Conservation (phyloP, 2,797 vertebrate genomes). For the Falco peregrinus region DNA sequence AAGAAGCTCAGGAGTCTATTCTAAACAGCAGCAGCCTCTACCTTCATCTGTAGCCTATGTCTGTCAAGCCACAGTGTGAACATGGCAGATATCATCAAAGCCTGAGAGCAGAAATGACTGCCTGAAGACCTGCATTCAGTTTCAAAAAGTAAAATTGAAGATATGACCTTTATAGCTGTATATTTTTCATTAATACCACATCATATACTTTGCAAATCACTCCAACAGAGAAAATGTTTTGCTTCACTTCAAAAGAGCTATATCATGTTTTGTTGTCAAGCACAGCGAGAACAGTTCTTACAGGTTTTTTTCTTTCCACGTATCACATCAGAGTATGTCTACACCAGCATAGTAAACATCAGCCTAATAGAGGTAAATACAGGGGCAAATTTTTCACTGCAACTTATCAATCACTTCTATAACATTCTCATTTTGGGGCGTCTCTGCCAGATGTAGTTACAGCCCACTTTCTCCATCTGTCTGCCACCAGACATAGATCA, state of each 20-base stretch:
- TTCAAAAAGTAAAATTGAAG: background rate
- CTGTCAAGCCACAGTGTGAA: background rate
- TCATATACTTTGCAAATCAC: background rate
- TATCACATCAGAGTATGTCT: background rate
- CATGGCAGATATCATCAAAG: fast-evolving
- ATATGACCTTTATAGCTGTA: background rate
- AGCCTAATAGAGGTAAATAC: background rate
- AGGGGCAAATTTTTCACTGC: background rate
- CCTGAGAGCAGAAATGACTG: background rate
- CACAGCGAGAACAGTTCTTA: background rate
- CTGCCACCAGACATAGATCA: background rate
- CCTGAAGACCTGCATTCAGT: background rate
- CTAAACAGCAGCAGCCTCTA: background rate
- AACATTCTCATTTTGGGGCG: background rate
- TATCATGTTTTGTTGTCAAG: background rate
- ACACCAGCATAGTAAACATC: background rate
- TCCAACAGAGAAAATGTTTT: background rate
- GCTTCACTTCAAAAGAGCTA: background rate
- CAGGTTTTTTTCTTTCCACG: background rate
- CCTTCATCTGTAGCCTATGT: background rate
- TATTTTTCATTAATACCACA: background rate
- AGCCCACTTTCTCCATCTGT: background rate
- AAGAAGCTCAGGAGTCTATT: background rate
- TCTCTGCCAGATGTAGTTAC: background rate
- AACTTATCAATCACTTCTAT: background rate